Percentiles rank a stretch among this genome's conserved stretches.
Evolutionary conservation across 2,888 invertebrate species (phyloP).

Genomic region (Schizaphis graminum): DNA sequence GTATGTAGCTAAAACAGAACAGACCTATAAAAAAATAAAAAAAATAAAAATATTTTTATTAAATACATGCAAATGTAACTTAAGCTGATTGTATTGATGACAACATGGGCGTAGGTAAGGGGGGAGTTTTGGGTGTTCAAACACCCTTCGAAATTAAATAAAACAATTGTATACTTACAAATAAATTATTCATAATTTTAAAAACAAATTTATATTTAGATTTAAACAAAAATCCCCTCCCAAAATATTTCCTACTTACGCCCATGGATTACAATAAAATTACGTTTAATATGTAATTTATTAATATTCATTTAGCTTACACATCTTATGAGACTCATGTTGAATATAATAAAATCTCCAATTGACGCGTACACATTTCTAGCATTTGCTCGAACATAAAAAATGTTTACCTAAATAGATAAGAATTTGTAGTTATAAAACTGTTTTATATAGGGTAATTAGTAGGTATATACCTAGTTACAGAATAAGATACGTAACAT

Average conservation of each 20-base stretch:
- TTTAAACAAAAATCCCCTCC: too few species aligned
- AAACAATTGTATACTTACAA: too few species aligned
- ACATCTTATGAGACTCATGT: background rate
- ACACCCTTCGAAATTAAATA: too few species aligned
- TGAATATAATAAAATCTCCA: conserved; percentile 24
- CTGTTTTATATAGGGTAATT: background rate
- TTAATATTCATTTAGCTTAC: background rate
- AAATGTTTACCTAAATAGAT: background rate
- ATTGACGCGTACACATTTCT: conserved; percentile 31
- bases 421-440: background rate
- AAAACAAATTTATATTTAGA: too few species aligned
- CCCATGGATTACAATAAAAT: too few species aligned
- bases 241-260: too few species aligned
- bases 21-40: conserved; percentile 9
- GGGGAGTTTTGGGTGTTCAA: too few species aligned
- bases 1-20: conserved; percentile 14
- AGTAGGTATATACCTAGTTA: too few species aligned
- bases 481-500: background rate
- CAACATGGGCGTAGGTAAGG: too few species aligned
- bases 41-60: background rate
- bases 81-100: background rate
- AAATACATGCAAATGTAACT: background rate
- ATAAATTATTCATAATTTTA: too few species aligned
- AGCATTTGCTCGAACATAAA: conserved; percentile 13
- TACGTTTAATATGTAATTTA: background rate